Evolutionary conservation across 2,888 invertebrate genomes (phyloP).

Genomic region (Merodon equestris): DNA sequence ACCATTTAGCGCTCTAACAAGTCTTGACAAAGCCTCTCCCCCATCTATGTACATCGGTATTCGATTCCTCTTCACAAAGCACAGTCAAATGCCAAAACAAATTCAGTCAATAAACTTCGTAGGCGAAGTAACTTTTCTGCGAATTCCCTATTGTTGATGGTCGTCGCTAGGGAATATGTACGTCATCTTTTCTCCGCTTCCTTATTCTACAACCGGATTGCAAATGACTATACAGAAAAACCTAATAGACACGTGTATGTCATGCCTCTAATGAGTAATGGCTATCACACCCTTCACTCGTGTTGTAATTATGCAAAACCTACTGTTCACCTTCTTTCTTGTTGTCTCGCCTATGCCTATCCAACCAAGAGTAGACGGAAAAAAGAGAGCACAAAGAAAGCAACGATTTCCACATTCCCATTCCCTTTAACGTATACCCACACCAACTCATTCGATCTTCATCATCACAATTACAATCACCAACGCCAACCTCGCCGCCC

Average conservation of each 20-base stretch:
- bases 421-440: constrained; percentile 13
- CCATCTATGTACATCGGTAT: too few species aligned
- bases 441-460: constrained; percentile 23
- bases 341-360: background rate
- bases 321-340: constrained; percentile 10
- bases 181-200: too few species aligned
- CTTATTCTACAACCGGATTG: too few species aligned
- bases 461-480: constrained; percentile 21
- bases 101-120: too few species aligned
- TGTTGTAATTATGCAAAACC: constrained; percentile 42
- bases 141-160: too few species aligned
- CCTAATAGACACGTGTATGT: constrained; percentile 18
- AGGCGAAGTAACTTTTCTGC: too few species aligned
- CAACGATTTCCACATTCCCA: constrained; percentile 7
- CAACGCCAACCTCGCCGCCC: too few species aligned
- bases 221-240: constrained; percentile 1
- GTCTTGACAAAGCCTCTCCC: too few species aligned
- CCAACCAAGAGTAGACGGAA: constrained; percentile 33
- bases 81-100: too few species aligned
- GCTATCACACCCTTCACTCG: constrained; percentile 15
- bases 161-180: too few species aligned
- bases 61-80: too few species aligned
- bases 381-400: constrained; percentile 5
- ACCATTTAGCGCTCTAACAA: too few species aligned
- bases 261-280: background rate